Percentiles rank a stretch among this genome's conserved stretches.
Conservation (phyloP, 2,888 invertebrate species). For the Drosophila anomalata region DNA sequence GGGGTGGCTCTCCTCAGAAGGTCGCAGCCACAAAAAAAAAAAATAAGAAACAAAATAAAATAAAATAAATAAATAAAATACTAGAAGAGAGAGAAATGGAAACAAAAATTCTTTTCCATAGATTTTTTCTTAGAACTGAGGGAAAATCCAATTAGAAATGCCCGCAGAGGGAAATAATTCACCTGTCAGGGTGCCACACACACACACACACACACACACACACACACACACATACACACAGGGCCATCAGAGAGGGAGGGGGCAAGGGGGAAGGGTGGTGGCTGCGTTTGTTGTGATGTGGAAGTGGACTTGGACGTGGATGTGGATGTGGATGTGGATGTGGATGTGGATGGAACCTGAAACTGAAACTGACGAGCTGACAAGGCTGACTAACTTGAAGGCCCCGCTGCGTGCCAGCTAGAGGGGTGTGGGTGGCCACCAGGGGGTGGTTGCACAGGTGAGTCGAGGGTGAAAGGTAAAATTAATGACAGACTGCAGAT, state of each 20-base stretch:
- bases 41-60: conserved; percentile 9
- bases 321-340: conserved; percentile 5
- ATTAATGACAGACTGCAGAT: conserved; percentile 47
- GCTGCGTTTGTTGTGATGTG: conserved; percentile 29
- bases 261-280: conserved; percentile 5
- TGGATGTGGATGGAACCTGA: conserved; percentile 54
- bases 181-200: conserved; percentile 69
- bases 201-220: conserved; percentile 15
- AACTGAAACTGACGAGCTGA: conserved; percentile 70
- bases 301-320: conserved; percentile 9
- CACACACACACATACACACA: conserved; percentile 13
- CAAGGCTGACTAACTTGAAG: conserved; percentile 69
- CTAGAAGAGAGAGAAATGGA: conserved; percentile 7
- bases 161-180: conserved; percentile 78
- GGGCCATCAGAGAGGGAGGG: not conserved
- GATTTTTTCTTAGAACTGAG: conserved; percentile 82
- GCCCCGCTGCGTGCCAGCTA: conserved; percentile 60
- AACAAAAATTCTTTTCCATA: conserved; percentile 68
- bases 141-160: conserved; percentile 82
- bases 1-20: conserved; percentile 53
- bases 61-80: conserved; percentile 10
- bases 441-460: conserved; percentile 33
- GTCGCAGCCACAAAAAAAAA: conserved; percentile 50
- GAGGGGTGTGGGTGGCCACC: not conserved
- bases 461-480: conserved; percentile 49